These are phyloP conservation scores for Eudasyphora cyanicolor DNA, from an alignment of 2,888 invertebrate genomes.

Conservation along the genomic window DNA sequence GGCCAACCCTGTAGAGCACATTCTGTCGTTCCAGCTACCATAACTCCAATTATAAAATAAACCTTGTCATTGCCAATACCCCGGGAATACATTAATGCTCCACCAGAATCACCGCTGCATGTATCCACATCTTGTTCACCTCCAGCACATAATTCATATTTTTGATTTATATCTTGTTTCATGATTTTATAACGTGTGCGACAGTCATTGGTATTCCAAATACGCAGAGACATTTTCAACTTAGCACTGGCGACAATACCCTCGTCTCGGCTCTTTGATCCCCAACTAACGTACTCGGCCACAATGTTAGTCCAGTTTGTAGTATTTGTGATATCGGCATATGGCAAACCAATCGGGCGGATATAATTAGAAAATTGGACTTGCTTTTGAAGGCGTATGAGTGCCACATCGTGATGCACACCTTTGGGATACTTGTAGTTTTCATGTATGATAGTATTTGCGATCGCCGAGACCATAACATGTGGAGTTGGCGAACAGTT, in stretches of 20 bases:
- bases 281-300: background rate
- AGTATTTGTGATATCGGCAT: background rate
- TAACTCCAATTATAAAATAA: constrained; percentile 82
- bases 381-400: background rate
- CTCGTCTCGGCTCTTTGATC: background rate
- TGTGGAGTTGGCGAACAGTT: background rate
- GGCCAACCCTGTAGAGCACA: background rate
- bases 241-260: no score
- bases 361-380: background rate
- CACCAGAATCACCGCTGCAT: no score
- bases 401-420: background rate
- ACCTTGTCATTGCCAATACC: constrained; percentile 78
- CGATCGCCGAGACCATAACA: background rate
- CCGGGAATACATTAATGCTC: constrained; percentile 79
- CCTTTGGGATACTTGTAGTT: background rate
- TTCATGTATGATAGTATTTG: background rate
- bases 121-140: no score
- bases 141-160: no score
- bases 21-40: constrained; percentile 68
- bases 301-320: no score
- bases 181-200: constrained; percentile 80
- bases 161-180: constrained; percentile 78
- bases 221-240: constrained; percentile 81
- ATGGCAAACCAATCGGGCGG: background rate
- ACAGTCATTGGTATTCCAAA: constrained; percentile 81